Evolutionary conservation across 2,888 invertebrate species (phyloP).

Genomic region (Zygogramma bicolorata): DNA sequence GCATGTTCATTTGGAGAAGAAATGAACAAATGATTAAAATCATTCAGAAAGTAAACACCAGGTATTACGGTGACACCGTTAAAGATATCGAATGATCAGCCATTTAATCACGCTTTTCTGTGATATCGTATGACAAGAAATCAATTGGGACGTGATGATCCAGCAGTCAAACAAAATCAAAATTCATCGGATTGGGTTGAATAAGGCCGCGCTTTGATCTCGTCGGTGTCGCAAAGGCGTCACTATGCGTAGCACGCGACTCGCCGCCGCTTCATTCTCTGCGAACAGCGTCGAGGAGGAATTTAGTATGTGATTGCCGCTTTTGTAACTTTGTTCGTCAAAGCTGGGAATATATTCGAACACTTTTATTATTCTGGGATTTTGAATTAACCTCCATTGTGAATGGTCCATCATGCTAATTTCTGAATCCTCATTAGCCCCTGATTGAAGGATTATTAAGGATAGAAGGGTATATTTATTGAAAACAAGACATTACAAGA

Average conservation of each 20-base stretch:
- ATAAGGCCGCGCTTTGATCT: conserved; percentile 51
- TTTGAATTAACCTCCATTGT: conserved; percentile 65
- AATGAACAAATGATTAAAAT: background rate
- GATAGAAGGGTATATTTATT: no score
- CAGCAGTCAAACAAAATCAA: conserved; percentile 49
- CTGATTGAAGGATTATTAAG: background rate
- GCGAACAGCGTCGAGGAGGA: conserved; percentile 65
- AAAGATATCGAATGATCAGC: conserved; percentile 7
- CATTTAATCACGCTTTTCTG: background rate
- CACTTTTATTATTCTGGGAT: conserved; percentile 62
- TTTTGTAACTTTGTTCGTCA: conserved; percentile 61
- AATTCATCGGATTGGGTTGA: conserved; percentile 45
- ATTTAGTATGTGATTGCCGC: conserved; percentile 66
- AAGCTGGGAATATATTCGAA: conserved; percentile 57
- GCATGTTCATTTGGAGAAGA: no score
- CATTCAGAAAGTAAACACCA: background rate
- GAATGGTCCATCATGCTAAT: conserved; percentile 40
- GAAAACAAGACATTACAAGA: no score
- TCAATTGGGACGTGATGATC: conserved; percentile 42
- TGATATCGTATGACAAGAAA: conserved; percentile 36
- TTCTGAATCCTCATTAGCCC: background rate
- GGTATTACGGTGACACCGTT: background rate
- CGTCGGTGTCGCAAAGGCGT: conserved; percentile 47
- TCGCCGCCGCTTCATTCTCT: conserved; percentile 60
- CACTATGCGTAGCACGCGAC: conserved; percentile 58